Base-by-base conservation (phyloP, 2,797 vertebrate species). In the Catostomus latipinnis region DNA sequence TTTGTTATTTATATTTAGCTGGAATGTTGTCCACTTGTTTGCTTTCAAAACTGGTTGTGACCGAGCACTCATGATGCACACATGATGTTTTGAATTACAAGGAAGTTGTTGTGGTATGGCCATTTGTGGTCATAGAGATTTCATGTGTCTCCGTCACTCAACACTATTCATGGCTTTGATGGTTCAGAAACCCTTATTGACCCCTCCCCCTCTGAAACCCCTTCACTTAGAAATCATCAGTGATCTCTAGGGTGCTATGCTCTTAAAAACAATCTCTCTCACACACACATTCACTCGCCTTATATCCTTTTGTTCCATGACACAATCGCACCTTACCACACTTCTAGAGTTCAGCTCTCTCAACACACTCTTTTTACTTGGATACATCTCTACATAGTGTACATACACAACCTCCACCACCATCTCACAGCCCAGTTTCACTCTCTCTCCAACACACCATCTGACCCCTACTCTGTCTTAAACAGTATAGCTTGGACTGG, bases 91-190 rank as follows among this genome's bases (percentile, higher is more conserved):
- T 13, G 11, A 62, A 62, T 18, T 46, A 16, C 54, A 6, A 57
- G n/a, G 13, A 18, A 50, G 45, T 62, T 57, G 11, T 13, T 52
- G 49, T 78, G 58, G 6, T 12, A 66, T 1, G 45, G 12, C 54
- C 5, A 56, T 45, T 48, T 14, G 43, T 13, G 46, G 48, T 73
- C 48, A 18, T 12, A 58, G 10, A 52, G 46, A 73, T 52, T 69
- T 63, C 11, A 18, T 52, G 54, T 48, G 58, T 74, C 54, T 54
- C 9, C 14, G 53, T 5, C 75, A 43, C 16, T 84, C 74, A 58
- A 22, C 49, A 48, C 52, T 65, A 46, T 80, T 69, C 70, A 63
- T 87, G 71, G 46, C 79, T 34, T 67, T 78, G 14, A 11, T 6
- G 6, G 7, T 22, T 69, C 3, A 5, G 18, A 52, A 13, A 52